phyloP scores from a whole-genome alignment of 2,113 vertebrate species.

The Mustela lutreola region DNA sequence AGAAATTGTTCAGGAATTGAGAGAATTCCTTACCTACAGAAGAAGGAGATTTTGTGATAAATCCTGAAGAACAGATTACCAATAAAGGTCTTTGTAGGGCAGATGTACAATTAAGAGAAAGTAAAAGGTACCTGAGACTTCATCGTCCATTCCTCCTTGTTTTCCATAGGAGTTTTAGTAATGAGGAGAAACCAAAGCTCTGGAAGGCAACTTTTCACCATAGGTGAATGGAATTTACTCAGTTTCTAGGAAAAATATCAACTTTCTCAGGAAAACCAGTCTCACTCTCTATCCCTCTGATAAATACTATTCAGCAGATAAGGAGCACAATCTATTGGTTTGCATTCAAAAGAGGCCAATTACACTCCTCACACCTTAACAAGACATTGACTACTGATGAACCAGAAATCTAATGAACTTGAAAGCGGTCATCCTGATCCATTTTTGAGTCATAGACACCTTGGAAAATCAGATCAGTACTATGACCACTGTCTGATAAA shows the following conservation, averaged over 20 bases:
- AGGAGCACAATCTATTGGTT: not conserved
- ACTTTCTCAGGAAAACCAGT: not conserved
- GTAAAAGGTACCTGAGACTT: not conserved
- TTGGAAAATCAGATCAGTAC: not conserved
- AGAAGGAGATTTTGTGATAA: conserved; percentile 4
- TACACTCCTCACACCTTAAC: not conserved
- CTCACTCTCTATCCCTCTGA: not conserved
- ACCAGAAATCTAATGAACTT: not conserved
- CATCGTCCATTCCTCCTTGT: not conserved
- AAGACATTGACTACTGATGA: not conserved
- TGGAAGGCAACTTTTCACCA: not conserved
- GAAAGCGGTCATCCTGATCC: not conserved
- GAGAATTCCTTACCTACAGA: not conserved
- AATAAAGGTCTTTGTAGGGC: not conserved
- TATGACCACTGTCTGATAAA: not conserved
- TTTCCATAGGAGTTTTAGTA: not conserved
- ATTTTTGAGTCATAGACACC: not conserved
- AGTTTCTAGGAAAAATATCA: not conserved
- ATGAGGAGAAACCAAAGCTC: not conserved
- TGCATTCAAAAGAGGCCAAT: not conserved
- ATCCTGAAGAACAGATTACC: not conserved
- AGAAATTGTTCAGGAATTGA: not conserved
- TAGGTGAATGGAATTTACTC: not conserved
- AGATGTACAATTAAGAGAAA: not conserved
- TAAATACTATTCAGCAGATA: not conserved